Evolutionary conservation across 2,888 invertebrate species (phyloP).

Genomic region (Anticlea derivata): DNA sequence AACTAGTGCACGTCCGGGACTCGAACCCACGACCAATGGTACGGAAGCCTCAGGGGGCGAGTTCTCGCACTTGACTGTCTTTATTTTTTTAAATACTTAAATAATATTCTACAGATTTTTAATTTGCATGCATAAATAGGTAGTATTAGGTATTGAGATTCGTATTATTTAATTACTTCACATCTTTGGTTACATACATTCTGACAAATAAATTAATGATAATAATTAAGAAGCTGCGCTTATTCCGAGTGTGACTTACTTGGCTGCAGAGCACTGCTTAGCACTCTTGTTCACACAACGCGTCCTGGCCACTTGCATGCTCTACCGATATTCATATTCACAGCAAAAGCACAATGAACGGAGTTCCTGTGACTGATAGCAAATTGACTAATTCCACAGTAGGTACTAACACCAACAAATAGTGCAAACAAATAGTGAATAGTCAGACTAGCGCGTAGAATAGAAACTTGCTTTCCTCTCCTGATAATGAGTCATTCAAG

Average conservation of each 20-base stretch:
- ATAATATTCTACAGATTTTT: no score
- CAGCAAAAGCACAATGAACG: constrained; percentile 21
- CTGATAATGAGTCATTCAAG: no score
- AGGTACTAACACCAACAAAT: constrained; percentile 1
- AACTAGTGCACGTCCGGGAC: no score
- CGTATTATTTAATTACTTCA: no score
- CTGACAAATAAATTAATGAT: no score
- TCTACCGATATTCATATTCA: constrained; percentile 19
- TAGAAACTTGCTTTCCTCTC: not conserved
- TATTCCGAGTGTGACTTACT: constrained; percentile 40
- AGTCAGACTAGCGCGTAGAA: constrained; percentile 3
- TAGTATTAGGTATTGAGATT: no score
- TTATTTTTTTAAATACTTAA: no score
- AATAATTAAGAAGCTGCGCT: not conserved
- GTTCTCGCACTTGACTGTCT: no score
- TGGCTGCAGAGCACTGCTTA: constrained; percentile 41
- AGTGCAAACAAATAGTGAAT: not conserved
- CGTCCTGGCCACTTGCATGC: constrained; percentile 42
- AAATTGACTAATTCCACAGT: constrained; percentile 11
- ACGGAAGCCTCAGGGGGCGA: no score
- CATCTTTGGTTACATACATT: no score
- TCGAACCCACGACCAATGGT: no score
- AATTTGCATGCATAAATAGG: no score
- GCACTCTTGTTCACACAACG: constrained; percentile 42
- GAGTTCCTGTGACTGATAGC: constrained; percentile 18